Percentiles rank a stretch among this genome's conserved stretches.
Evolutionary conservation across 2,797 vertebrate species (phyloP).

Genomic region (Anniella stebbinsi): DNA sequence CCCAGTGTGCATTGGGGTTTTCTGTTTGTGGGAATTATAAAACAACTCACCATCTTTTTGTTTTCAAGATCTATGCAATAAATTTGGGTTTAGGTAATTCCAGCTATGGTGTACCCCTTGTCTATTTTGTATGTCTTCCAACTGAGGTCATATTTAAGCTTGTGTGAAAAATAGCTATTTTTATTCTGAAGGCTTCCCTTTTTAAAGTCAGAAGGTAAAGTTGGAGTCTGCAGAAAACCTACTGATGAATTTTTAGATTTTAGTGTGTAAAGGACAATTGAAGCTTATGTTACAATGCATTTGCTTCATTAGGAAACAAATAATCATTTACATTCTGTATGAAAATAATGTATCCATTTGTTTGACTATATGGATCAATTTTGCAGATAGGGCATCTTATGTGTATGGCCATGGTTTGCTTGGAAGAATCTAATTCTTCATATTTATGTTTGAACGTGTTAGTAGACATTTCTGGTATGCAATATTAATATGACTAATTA

Average conservation of each 20-base stretch:
- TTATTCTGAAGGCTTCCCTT: neutral
- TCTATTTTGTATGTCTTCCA: neutral
- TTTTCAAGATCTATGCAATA: neutral
- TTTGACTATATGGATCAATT: neutral
- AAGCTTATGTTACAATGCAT: fast-evolving
- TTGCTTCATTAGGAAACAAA: neutral
- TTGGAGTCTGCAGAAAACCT: neutral
- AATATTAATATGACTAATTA: neutral
- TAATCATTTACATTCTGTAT: neutral
- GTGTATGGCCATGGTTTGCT: neutral
- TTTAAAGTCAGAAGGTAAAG: neutral
- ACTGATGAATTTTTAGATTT: neutral
- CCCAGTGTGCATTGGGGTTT: neutral
- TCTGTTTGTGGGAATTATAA: neutral
- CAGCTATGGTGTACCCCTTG: neutral
- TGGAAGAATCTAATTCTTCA: neutral
- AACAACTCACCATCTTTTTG: neutral
- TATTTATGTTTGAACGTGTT: neutral
- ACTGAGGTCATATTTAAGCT: neutral
- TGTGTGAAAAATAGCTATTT: neutral
- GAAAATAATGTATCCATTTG: neutral
- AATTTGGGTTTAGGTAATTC: neutral
- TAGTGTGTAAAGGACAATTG: neutral
- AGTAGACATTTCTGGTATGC: neutral
- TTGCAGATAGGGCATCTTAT: neutral